These are phyloP conservation scores for Delichon dasypus DNA, from an alignment of 2,797 vertebrate species.

Conservation along the genomic window DNA sequence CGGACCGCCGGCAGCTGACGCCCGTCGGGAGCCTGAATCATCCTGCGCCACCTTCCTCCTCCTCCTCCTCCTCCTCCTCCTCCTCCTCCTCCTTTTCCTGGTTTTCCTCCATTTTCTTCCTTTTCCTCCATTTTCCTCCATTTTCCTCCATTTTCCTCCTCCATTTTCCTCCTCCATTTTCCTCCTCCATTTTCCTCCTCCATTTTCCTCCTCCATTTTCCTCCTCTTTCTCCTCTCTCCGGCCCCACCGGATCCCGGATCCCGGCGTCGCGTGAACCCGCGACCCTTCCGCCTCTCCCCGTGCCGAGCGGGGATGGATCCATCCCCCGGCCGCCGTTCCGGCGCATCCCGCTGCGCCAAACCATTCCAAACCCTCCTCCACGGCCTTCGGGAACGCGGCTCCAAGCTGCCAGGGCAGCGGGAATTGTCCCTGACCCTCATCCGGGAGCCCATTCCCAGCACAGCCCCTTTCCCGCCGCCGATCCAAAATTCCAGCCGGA, in stretches of 20 bases:
- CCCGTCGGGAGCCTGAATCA: not conserved
- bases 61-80: not conserved
- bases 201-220: not conserved
- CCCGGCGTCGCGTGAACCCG: too few species aligned
- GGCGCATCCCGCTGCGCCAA: accelerated
- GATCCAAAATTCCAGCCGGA: not conserved
- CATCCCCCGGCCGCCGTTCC: not conserved
- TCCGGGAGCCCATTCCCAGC: not conserved
- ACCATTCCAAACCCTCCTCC: not conserved
- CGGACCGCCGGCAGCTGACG: not conserved
- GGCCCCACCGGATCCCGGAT: accelerated
- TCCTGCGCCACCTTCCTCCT: not conserved
- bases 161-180: not conserved
- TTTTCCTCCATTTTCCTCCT: not conserved
- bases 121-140: not conserved
- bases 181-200: not conserved
- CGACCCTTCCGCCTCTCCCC: not conserved
- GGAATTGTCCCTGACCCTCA: not conserved
- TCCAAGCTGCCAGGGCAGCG: accelerated
- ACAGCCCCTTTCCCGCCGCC: accelerated
- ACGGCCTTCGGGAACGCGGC: accelerated
- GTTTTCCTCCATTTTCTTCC: not conserved
- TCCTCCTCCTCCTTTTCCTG: not conserved
- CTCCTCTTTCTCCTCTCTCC: not conserved
- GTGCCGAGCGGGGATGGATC: not conserved